Evolutionary conservation across 30 jellyfish, hydroid and myxozoan genomes (phyloP).

Genomic region (Turritopsis dohrnii): DNA sequence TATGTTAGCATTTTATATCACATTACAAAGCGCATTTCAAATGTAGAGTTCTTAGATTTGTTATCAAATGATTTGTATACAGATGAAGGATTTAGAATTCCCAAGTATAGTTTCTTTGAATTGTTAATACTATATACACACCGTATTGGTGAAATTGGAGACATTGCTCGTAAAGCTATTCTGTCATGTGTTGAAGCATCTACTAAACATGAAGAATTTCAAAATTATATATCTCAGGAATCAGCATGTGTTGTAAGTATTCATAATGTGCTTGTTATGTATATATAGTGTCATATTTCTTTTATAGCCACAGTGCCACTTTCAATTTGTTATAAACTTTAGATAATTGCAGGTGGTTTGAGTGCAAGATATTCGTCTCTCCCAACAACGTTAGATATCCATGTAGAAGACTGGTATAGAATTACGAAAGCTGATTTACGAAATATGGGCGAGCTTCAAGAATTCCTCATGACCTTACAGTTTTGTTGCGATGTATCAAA

Average conservation of each 20-base stretch:
- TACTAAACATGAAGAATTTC: slow-evolving; percentile 37
- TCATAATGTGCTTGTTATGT: too few relatives aligned
- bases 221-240: slow-evolving; percentile 54
- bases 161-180: slow-evolving; percentile 63
- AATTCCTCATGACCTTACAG: slow-evolving; percentile 50
- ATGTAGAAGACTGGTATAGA: slow-evolving; percentile 75
- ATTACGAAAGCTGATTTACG: slow-evolving; percentile 44
- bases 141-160: slow-evolving; percentile 60
- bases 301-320: neutral
- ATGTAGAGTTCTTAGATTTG: slow-evolving; percentile 43
- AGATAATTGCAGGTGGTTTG: slow-evolving; percentile 92
- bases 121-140: slow-evolving; percentile 60
- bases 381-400: slow-evolving; percentile 64
- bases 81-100: slow-evolving; percentile 72
- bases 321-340: neutral
- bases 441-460: slow-evolving; percentile 43
- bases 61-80: slow-evolving; percentile 31
- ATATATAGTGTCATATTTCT: neutral
- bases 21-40: slow-evolving; percentile 53
- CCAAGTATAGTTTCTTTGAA: slow-evolving; percentile 63
- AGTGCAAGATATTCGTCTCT: slow-evolving; percentile 80
- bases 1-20: slow-evolving; percentile 51
- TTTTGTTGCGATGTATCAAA: slow-evolving; percentile 70
- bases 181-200: slow-evolving; percentile 52
- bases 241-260: slow-evolving; percentile 77